phyloP scores from a whole-genome alignment of 2,888 invertebrate genomes.

The Sarcophaga carnaria region DNA sequence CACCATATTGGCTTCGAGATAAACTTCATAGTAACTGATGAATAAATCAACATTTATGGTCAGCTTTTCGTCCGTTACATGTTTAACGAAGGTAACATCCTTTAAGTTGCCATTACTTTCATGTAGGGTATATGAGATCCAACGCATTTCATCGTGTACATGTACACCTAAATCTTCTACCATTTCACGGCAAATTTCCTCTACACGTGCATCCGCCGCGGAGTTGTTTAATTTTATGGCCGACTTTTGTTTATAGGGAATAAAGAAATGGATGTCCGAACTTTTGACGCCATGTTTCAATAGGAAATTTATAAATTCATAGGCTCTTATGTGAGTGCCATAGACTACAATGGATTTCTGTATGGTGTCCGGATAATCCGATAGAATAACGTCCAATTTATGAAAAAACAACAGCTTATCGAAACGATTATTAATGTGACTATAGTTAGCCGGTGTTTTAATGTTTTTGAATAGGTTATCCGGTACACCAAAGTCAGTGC shows the following conservation, averaged over 20 bases:
- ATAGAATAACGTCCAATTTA: conserved; percentile 71
- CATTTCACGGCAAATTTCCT: conserved; percentile 72
- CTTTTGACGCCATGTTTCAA: conserved; percentile 72
- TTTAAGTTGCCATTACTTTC: conserved; percentile 64
- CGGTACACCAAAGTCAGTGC: conserved; percentile 70
- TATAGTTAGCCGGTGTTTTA: conserved; percentile 73
- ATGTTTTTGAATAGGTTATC: neutral
- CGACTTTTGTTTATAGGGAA: conserved; percentile 53
- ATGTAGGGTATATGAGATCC: conserved; percentile 55
- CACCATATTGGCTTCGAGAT: conserved; percentile 34
- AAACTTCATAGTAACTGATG: conserved; percentile 72
- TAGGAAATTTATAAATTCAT: conserved; percentile 76
- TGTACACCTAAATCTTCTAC: conserved; percentile 72
- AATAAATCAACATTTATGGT: conserved; percentile 75
- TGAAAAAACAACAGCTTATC: conserved; percentile 77
- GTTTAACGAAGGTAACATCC: conserved; percentile 69
- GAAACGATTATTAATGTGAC: conserved; percentile 74
- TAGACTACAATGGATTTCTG: conserved; percentile 73
- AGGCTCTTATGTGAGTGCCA: conserved; percentile 72
- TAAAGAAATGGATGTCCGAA: conserved; percentile 71
- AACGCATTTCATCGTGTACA: conserved; percentile 66
- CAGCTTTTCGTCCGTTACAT: conserved; percentile 34
- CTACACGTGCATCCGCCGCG: conserved; percentile 71
- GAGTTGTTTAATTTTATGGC: conserved; percentile 70
- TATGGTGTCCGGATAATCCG: neutral